Evolutionary conservation across 2,888 invertebrate genomes (phyloP).

Genomic region (Sphaeridia pumilis): DNA sequence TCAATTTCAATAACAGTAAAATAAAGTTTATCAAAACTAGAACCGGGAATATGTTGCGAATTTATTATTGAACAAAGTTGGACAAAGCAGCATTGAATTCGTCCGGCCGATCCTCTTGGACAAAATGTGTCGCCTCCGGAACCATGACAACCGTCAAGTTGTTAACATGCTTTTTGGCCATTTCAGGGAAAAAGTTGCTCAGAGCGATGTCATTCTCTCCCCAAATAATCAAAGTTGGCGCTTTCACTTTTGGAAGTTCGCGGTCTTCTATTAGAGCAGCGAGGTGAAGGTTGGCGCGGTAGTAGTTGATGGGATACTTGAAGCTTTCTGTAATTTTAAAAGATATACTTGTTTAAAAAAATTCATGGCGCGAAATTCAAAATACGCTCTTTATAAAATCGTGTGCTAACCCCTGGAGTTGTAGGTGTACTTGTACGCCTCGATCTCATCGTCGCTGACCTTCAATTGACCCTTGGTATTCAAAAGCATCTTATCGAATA

Average conservation of each 20-base stretch:
- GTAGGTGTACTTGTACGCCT: constrained; percentile 50
- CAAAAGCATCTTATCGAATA: constrained; percentile 40
- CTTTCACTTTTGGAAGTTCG: constrained; percentile 38
- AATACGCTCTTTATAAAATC: no score
- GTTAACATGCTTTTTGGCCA: constrained; percentile 42
- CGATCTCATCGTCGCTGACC: constrained; percentile 44
- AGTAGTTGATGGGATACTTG: constrained; percentile 50
- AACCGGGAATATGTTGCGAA: no score
- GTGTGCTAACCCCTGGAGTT: constrained; percentile 46
- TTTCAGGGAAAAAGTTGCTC: constrained; percentile 37
- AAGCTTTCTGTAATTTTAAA: no score
- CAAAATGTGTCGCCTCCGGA: constrained; percentile 45
- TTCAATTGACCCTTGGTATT: constrained; percentile 21
- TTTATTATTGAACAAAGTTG: no score
- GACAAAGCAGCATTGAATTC: constrained; percentile 46
- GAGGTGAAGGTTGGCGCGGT: constrained; percentile 39
- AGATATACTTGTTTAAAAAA: neutral
- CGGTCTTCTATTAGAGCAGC: constrained; percentile 3
- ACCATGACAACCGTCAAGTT: constrained; percentile 43
- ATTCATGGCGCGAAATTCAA: no score
- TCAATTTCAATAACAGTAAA: no score
- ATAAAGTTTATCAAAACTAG: no score
- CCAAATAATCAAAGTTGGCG: constrained; percentile 39
- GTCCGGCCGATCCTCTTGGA: constrained; percentile 48
- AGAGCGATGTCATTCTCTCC: constrained; percentile 42